Conservation (phyloP, 2,797 vertebrate genomes). For the Iguana delicatissima region DNA sequence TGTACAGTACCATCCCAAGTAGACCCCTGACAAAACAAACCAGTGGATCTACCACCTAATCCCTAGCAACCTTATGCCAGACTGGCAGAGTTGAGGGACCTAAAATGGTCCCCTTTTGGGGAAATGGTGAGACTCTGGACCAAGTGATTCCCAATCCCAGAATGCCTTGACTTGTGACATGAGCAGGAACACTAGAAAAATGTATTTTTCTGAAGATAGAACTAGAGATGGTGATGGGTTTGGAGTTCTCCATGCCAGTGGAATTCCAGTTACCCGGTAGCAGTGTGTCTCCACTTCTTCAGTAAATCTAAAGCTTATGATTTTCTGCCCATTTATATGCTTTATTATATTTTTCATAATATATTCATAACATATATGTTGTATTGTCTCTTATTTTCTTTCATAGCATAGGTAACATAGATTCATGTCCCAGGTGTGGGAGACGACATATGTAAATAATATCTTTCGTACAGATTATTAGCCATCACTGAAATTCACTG, state of each 20-base stretch:
- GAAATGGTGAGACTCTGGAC: no score
- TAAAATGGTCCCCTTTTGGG: no score
- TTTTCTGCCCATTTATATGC: background rate
- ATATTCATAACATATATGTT: no score
- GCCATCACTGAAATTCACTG: background rate
- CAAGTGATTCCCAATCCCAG: no score
- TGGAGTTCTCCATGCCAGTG: no score
- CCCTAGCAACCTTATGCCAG: background rate
- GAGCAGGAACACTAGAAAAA: no score
- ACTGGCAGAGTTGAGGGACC: no score
- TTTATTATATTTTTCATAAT: background rate
- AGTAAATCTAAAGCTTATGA: background rate
- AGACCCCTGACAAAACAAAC: background rate
- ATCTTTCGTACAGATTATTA: background rate
- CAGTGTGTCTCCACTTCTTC: background rate
- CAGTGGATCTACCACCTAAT: background rate
- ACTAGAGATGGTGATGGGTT: no score
- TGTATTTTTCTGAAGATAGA: no score
- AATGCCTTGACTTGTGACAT: no score
- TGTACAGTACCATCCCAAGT: background rate
- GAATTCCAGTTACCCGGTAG: background rate
- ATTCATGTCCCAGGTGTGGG: background rate
- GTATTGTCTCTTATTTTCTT: background rate
- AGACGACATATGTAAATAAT: background rate
- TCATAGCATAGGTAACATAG: background rate